phyloP scores from a whole-genome alignment of 2,888 invertebrate genomes.

The Campoplex nolae region DNA sequence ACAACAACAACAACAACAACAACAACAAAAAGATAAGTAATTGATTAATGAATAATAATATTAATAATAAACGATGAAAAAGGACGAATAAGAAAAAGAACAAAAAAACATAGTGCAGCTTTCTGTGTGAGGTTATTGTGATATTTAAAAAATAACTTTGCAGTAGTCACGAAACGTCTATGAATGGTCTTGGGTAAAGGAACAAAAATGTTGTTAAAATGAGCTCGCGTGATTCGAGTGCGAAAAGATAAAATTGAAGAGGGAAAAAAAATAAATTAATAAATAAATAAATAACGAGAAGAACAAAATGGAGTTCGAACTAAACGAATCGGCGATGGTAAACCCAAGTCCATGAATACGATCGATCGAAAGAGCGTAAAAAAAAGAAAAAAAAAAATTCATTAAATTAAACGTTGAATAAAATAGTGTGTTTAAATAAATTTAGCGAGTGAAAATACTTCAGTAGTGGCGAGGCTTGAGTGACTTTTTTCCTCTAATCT shows the following conservation, averaged over 20 bases:
- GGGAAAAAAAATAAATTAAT: too few species aligned
- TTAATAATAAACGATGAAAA: constrained; percentile 58
- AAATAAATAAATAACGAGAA: constrained; percentile 69
- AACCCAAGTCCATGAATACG: constrained; percentile 69
- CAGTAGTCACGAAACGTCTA: constrained; percentile 62
- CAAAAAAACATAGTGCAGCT: constrained; percentile 79
- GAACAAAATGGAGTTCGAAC: constrained; percentile 70
- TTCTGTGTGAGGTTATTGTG: constrained; percentile 84
- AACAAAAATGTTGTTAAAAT: not conserved
- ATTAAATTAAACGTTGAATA: constrained; percentile 57
- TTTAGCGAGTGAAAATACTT: constrained; percentile 67
- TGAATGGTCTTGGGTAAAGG: constrained; percentile 51
- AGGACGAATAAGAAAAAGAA: constrained; percentile 45
- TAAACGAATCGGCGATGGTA: constrained; percentile 56
- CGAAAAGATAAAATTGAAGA: constrained; percentile 46
- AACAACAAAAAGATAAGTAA: constrained; percentile 52
- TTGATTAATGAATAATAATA: constrained; percentile 65
- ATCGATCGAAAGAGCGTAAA: constrained; percentile 71
- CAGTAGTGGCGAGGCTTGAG: constrained; percentile 79
- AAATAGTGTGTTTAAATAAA: constrained; percentile 56
- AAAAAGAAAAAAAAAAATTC: constrained; percentile 69
- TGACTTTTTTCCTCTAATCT: constrained; percentile 73
- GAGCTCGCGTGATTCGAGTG: constrained; percentile 9
- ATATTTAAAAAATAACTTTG: constrained; percentile 81
- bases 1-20: constrained; percentile 28